Conservation (phyloP, 2,797 vertebrate species). For the Buceros bicornis region DNA sequence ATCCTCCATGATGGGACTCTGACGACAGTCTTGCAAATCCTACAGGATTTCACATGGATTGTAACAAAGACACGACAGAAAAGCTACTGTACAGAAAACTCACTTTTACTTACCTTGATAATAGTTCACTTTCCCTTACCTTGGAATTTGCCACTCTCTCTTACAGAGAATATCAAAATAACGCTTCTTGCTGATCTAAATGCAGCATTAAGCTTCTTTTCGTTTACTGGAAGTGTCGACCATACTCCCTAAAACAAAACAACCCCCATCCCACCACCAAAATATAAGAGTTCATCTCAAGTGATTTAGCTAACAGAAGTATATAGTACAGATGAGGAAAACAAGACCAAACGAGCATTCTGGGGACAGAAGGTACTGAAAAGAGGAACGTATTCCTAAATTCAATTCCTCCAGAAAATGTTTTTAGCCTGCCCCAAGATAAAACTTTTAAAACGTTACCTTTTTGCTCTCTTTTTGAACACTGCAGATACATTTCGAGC, state of each 20-base stretch:
- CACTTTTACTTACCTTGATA: background rate
- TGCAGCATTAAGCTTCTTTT: constrained; percentile 96
- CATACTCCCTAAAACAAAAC: constrained; percentile 90
- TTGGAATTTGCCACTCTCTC: constrained; percentile 99
- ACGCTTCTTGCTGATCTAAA: constrained; percentile 95
- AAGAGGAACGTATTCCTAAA: background rate
- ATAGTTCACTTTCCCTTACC: constrained; percentile 78
- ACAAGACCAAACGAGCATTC: background rate
- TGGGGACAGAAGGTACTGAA: background rate
- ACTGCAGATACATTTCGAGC: background rate
- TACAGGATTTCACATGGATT: constrained; percentile 66
- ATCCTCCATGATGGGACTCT: constrained; percentile 96
- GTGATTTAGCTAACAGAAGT: background rate
- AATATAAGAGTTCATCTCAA: background rate
- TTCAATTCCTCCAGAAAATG: background rate
- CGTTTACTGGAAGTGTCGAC: constrained; percentile 97
- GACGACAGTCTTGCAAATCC: constrained; percentile 95
- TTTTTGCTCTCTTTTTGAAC: background rate
- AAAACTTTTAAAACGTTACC: background rate
- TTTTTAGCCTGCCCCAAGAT: background rate
- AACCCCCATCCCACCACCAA: background rate
- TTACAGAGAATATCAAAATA: constrained; percentile 95
- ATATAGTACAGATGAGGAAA: background rate
- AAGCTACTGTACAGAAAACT: background rate
- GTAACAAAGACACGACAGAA: constrained; percentile 6